phyloP scores from a whole-genome alignment of 2,113 vertebrate genomes.

The Bungarus multicinctus region DNA sequence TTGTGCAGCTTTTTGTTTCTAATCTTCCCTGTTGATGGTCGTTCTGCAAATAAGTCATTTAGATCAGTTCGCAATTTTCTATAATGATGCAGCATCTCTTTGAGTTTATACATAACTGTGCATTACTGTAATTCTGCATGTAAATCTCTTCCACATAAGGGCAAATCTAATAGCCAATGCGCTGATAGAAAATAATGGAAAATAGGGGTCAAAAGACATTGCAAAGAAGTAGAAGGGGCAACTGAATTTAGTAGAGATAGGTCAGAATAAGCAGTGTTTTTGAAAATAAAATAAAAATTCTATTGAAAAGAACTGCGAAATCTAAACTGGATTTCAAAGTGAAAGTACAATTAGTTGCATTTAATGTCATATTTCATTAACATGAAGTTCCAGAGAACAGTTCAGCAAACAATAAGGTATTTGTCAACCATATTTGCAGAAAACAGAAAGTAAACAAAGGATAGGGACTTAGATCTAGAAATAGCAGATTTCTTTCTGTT shows the following conservation, averaged over 20 bases:
- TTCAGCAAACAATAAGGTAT: constrained; percentile 48
- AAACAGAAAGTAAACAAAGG: constrained; percentile 39
- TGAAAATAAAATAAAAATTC: constrained; percentile 17
- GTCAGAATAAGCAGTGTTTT: constrained; percentile 43
- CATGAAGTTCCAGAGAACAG: constrained; percentile 30
- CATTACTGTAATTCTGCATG: not conserved
- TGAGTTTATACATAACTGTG: not conserved
- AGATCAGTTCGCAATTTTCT: not conserved
- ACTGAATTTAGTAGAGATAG: constrained; percentile 42
- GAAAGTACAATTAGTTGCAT: constrained; percentile 38
- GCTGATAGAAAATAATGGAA: constrained; percentile 36
- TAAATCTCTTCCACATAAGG: constrained; percentile 3
- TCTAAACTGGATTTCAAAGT: constrained; percentile 39
- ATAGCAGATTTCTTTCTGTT: constrained; percentile 1
- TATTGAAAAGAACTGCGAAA: constrained; percentile 44
- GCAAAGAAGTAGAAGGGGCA: constrained; percentile 36
- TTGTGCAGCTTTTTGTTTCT: not conserved
- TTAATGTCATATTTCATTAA: not conserved
- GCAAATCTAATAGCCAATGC: constrained; percentile 24
- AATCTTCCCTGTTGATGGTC: not conserved
- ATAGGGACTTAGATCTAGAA: constrained; percentile 28
- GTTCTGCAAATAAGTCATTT: not conserved
- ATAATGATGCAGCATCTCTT: not conserved
- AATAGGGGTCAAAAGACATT: constrained; percentile 26
- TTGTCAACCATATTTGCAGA: constrained; percentile 56